phyloP scores from a whole-genome alignment of 2,113 vertebrate genomes.

The human (Homo sapiens) region GRCh38 chr9:17967501-17968000 shows the following conservation, averaged over 20 bases:
- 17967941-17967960: not conserved
- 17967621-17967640: not conserved
- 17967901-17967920: constrained; percentile 15
- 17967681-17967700: not conserved
- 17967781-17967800: not conserved
- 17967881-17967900: constrained; percentile 29
- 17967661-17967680: not conserved
- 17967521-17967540: not conserved
- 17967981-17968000: not conserved
- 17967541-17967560: not conserved
- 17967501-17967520: not conserved
- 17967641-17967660: not conserved
- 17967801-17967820: not conserved
- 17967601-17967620: not conserved
- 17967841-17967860: not conserved
- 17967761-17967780: constrained; percentile 17
- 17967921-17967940: not conserved
- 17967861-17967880: not conserved
- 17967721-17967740: not conserved
- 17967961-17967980: not conserved
- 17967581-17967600: not conserved
- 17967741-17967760: not conserved
- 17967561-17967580: not conserved
- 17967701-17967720: not conserved
- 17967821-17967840: not conserved